Evolutionary conservation across 2,797 vertebrate genomes (phyloP), one percentile per base, ranked within the genome.

Genomic region (Echiichthys vipera): DNA sequence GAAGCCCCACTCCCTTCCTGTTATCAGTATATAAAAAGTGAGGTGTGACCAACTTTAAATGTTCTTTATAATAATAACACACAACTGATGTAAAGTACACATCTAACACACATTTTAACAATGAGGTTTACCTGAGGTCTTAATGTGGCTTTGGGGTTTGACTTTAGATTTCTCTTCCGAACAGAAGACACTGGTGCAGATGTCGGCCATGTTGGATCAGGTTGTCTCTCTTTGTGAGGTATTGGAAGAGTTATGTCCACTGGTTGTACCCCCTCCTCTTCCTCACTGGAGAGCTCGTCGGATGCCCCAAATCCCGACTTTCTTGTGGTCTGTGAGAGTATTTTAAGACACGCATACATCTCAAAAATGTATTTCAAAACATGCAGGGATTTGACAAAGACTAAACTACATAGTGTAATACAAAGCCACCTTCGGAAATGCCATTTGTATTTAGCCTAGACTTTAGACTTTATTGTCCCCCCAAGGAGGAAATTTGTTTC

Each of bases 261-360:
- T 0, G 83, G 77, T 47, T 94, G 93, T 0, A 89, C 57, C 37
- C 88, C 93, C 0, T 93, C 88, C 0, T 98, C 97, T 67, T 98
- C 97, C 36, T 99, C 98, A 15, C 96, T 99, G 4, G 98, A 98
- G 49, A 96, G 90, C 47, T 98, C 98, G 1, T 99, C 97, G 1
- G 97, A 99, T 25, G 93, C 71, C 0, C 94, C 94, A 40, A 93
- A 92, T 0, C 84, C 94, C 0, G 91, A 87, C 78, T 61, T 92
- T 78, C 88, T 84, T 47, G 85, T 78, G 29, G 74, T 91, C 97
- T 97, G 56, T 24, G 71, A 76, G 64, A n/a, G 11, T 74, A 49
- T 2, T 59, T 45, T 0, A 15, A 63, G 5, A 42, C n/a, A 75
- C 17, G 54, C 2, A 9, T 2, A 36, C 2, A 63, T 20, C 1